Evolutionary conservation across 2,113 vertebrate species (phyloP), one percentile per base, ranked within the genome.

Genomic region (Trachemys scripta): DNA sequence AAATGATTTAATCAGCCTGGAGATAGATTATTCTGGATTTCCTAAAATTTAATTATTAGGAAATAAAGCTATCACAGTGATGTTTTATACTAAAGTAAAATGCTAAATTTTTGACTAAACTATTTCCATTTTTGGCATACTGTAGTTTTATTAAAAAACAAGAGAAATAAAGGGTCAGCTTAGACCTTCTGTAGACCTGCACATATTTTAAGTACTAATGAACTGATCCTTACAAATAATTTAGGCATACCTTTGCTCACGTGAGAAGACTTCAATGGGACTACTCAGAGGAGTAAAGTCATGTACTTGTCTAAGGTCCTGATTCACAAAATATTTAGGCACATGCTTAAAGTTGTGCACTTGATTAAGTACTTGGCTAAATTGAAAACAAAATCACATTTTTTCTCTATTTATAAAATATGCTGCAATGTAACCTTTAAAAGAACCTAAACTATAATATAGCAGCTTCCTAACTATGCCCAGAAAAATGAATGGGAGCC

Each of bases 81-180:
- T 88, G 51, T 95, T 97, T 98, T 53, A 93, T 90, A 75, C 29
- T 95, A 45, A 88, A 94, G 88, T 89, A 90, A 97, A 97, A 95
- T 81, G 85, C 0, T 47, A 95, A 96, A 90, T 86, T 90, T 94
- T 90, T 90, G 92, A 96, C 80, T 62, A 83, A 97, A 88, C 5
- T 78, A 84, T 92, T 94, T 91, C 84, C 0, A 2, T 87, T 62
- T 97, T 91, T 95, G 93, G 81, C 57, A 96, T 5, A 3, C 9
- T 82, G 17, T 38, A 93, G 51, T 19, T 56, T 83, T 87, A 53
- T 35, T 80, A 83, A n/a, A 88, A 59, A 57, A 93, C 10, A 57
- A 83, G 81, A 89, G 82, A 50, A 87, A 93, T 88, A 95, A 65
- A 94, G 42, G 57, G 79, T 54, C 59, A 91, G 38, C 20, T 1